Conservation (phyloP, 53 echinoderm and acorn worm species). For the Henricia sp. region DNA sequence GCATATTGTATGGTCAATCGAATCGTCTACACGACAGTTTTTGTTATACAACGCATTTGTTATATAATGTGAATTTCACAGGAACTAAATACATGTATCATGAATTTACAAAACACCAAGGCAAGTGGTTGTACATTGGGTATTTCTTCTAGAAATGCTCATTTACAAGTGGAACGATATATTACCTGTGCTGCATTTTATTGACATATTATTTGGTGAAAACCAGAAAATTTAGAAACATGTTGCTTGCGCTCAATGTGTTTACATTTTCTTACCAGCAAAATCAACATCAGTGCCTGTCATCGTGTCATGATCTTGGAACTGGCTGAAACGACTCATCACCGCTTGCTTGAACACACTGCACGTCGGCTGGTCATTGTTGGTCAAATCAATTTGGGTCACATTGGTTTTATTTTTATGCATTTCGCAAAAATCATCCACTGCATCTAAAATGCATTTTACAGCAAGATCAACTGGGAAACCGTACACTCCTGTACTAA, state of each 20-base stretch:
- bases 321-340: neutral
- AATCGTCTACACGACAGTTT: too few species aligned
- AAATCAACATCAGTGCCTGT: conserved; percentile 32
- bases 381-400: conserved; percentile 34
- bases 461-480: conserved; percentile 59
- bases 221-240: too few species aligned
- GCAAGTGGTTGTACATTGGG: too few species aligned
- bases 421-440: conserved; percentile 24
- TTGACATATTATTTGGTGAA: too few species aligned
- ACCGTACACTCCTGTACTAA: conserved; percentile 70
- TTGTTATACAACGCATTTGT: too few species aligned
- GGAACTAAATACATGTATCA: too few species aligned
- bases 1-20: too few species aligned
- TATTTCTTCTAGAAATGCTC: too few species aligned
- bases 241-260: neutral
- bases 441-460: conserved; percentile 41
- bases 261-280: neutral
- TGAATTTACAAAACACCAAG: too few species aligned
- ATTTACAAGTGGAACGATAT: too few species aligned
- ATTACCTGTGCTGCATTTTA: too few species aligned
- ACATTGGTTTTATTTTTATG: neutral
- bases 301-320: conserved; percentile 17
- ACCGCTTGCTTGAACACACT: conserved; percentile 28
- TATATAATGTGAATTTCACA: too few species aligned
- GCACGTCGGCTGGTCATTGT: conserved; percentile 46